Conservation (phyloP, 2,888 invertebrate genomes). For the Drosophila macrospina region DNA sequence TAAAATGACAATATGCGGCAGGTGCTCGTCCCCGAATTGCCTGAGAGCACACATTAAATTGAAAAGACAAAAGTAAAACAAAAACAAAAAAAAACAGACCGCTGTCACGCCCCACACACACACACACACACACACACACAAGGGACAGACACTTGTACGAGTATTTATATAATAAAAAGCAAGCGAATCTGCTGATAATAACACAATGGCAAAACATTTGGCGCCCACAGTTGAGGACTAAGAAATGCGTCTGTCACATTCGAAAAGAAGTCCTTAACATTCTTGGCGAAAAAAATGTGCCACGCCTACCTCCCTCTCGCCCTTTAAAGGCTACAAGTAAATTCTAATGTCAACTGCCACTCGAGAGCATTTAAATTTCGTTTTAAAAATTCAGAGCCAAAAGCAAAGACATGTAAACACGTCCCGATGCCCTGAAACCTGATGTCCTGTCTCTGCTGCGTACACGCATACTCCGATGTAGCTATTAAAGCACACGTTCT, state of each 20-base stretch:
- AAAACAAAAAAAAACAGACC: constrained; percentile 24
- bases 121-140: constrained; percentile 1
- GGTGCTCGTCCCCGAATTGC: constrained; percentile 35
- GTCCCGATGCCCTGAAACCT: constrained; percentile 13
- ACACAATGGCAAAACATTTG: constrained; percentile 68
- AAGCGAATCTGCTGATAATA: constrained; percentile 57
- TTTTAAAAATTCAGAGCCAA: constrained; percentile 70
- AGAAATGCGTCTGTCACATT: constrained; percentile 70
- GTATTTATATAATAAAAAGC: constrained; percentile 40
- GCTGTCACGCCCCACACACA: constrained; percentile 17
- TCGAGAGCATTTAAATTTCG: constrained; percentile 74
- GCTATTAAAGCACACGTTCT: constrained; percentile 58
- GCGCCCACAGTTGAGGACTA: constrained; percentile 29
- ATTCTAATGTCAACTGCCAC: constrained; percentile 77
- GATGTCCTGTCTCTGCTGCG: constrained; percentile 18
- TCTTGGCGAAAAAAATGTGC: constrained; percentile 5
- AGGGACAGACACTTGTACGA: no score
- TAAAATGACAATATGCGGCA: constrained; percentile 73
- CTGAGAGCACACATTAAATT: constrained; percentile 40
- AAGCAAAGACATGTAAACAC: constrained; percentile 62
- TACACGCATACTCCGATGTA: not conserved
- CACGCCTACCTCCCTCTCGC: not conserved
- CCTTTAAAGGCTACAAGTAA: constrained; percentile 34
- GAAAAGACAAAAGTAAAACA: constrained; percentile 26
- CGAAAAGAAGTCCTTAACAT: constrained; percentile 39